Evolutionary conservation across 2,797 vertebrate species (phyloP), one percentile per base, ranked within the genome.

Genomic region (Gallirallus australis): DNA sequence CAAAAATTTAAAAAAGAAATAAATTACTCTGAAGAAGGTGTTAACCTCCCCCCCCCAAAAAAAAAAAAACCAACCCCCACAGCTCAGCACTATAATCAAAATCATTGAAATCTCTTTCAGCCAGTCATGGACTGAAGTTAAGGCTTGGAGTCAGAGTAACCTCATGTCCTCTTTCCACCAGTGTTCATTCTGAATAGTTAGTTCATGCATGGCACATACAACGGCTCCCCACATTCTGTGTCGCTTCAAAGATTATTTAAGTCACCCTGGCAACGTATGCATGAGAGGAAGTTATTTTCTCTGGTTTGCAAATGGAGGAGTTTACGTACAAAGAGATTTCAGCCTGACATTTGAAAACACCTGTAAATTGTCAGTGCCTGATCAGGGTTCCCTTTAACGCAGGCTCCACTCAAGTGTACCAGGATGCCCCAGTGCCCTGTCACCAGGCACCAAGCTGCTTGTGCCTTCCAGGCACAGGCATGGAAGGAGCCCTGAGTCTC

Each of bases 131-230:
- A 42, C 65, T 50, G 39, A 64, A 57, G 28, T 27, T 12, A 61
- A 54, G 47, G 21, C 35, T 30, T 16, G 28, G 48, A 75, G 33
- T 9, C 0, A 42, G 0, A 21, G 47, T 45, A 47, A 86, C 61
- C 28, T 50, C 50, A 31, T 3, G 5, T 65, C 47, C 48, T 68
- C 45, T 31, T 73, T 63, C 19, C 59, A 77, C 50, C 42, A n/a
- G 5, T n/a, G 20, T 33, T 50, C 35, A 48, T 5, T 12, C 42
- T 56, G 63, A 47, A 23, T 1, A 39, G 14, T 15, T 0, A 35
- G n/a, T 3, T 76, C 47, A 16, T 2, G 3, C 19, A 9, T 2
- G 20, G 33, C 7, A 4, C 33, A 11, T 25, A 24, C 1, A 4
- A 45, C 5, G 28, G 42, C 37, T 79, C 9, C 37, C 30, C 53